Percentiles rank a stretch among this genome's conserved stretches.
phyloP scores from a whole-genome alignment of 2,113 vertebrate species.

The Labeo rohita region DNA sequence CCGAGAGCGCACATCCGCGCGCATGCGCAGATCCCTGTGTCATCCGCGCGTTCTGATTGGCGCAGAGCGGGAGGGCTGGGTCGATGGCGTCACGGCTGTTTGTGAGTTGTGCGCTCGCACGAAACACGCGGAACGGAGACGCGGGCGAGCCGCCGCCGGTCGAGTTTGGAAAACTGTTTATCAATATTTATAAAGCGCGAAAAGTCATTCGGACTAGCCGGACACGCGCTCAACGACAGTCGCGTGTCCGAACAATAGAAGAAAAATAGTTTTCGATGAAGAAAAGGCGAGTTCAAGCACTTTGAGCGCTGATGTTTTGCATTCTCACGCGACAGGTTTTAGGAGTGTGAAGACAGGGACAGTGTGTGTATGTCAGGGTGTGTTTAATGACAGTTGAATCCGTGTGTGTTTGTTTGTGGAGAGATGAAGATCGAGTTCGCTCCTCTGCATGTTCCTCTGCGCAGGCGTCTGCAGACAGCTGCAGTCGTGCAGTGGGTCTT shows the following conservation, averaged over 20 bases:
- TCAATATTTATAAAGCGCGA: not conserved
- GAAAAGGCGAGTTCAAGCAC: not conserved
- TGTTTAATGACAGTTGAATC: not conserved
- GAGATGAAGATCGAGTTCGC: slow-evolving; percentile 83
- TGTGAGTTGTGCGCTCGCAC: not conserved
- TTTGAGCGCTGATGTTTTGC: not conserved
- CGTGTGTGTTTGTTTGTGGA: not conserved
- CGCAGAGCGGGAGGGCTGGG: not conserved
- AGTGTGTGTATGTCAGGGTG: not conserved
- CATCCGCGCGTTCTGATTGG: slow-evolving; percentile 9
- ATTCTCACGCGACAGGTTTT: not conserved
- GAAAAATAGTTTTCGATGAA: not conserved
- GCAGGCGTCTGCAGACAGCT: slow-evolving; percentile 80
- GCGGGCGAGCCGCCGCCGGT: no score
- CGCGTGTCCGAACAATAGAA: no score
- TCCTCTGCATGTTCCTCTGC: slow-evolving; percentile 76
- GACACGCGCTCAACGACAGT: not conserved
- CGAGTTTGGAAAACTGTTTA: not conserved
- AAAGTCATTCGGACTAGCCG: not conserved
- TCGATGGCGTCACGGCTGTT: not conserved
- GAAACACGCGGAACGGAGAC: not conserved
- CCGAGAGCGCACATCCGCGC: no score
- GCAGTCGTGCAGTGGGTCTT: slow-evolving; percentile 83
- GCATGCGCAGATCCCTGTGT: not conserved
- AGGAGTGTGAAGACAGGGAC: no score